Evolutionary conservation across 1,140 invertebrate genomes (phyloP).

Genomic region (Latrodectus geometricus): DNA sequence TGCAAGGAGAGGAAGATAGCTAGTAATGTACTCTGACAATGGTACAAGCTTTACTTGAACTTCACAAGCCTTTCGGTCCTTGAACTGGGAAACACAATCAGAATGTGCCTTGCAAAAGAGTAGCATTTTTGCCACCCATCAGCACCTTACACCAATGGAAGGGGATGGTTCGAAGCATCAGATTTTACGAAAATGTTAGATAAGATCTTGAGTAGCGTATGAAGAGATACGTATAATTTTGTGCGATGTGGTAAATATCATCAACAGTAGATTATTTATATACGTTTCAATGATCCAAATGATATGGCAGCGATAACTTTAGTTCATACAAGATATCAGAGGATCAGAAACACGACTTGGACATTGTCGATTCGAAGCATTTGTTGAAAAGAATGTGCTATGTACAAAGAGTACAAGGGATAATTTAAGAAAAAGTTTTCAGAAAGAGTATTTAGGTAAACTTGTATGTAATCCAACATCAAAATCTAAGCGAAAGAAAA

Average conservation of each 20-base stretch:
- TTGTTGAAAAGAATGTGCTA: not conserved
- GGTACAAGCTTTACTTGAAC: not conserved
- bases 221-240: constrained; percentile 6
- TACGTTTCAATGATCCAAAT: not conserved
- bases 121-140: not conserved
- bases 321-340: constrained; percentile 16
- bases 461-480: not conserved
- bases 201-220: not conserved
- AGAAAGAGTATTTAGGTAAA: not conserved
- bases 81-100: constrained; percentile 1
- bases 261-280: not conserved
- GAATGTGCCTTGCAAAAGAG: constrained; percentile 9
- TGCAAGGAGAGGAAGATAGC: not conserved
- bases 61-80: not conserved
- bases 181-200: constrained; percentile 17
- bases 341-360: constrained; percentile 1
- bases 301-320: not conserved
- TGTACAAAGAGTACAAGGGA: not conserved
- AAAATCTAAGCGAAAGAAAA: not conserved
- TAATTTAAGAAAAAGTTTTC: not conserved
- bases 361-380: not conserved
- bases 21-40: not conserved
- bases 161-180: not conserved
- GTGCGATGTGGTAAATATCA: not conserved
- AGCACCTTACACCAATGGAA: not conserved